Evolutionary conservation across 1,140 invertebrate genomes (phyloP).

Genomic region (Bombus soroeensis): DNA sequence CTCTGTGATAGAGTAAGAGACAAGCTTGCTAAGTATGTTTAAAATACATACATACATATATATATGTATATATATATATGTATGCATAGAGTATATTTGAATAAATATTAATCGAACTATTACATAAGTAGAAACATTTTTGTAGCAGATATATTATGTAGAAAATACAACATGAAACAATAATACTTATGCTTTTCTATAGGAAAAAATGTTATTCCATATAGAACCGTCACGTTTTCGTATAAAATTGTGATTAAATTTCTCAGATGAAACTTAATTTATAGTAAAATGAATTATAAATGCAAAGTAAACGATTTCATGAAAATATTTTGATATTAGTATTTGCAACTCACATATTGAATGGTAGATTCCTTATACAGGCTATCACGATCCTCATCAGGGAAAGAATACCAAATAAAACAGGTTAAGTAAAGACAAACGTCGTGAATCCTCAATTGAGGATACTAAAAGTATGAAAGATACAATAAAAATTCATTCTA

Average conservation of each 20-base stretch:
- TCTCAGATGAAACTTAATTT: background rate
- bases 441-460: background rate
- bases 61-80: too few species aligned
- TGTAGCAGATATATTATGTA: background rate
- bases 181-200: background rate
- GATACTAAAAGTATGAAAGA: background rate
- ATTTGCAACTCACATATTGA: background rate
- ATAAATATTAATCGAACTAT: background rate
- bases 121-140: background rate
- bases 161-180: background rate
- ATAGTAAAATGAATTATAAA: background rate
- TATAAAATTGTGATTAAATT: background rate
- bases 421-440: background rate
- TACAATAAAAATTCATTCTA: background rate
- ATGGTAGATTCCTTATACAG: background rate
- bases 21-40: background rate
- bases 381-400: background rate
- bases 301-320: background rate
- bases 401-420: background rate
- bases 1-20: background rate
- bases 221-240: background rate
- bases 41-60: background rate
- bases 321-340: background rate
- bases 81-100: background rate
- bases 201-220: background rate